Percentiles rank a stretch among this genome's conserved stretches.
These are phyloP conservation scores for Cherax quadricarinatus DNA, from an alignment of 1,140 invertebrate species.

Conservation along the genomic window DNA sequence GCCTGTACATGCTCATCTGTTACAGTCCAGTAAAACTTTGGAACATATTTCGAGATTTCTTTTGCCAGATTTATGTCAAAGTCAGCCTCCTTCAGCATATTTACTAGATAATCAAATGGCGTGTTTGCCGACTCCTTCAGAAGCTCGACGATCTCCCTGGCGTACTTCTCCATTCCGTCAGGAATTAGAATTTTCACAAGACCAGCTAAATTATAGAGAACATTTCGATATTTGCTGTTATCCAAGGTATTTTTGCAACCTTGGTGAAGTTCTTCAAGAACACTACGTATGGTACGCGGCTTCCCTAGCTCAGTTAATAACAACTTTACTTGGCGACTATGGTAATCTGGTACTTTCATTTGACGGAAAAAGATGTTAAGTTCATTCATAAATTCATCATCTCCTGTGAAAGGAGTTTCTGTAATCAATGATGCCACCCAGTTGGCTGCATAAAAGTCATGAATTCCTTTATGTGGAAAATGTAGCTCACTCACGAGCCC, in stretches of 20 bases:
- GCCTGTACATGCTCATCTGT: slow-evolving; percentile 22
- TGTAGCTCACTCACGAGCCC: background rate
- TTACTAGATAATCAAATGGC: slow-evolving; percentile 28
- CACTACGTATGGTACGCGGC: slow-evolving; percentile 4
- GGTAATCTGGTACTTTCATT: background rate
- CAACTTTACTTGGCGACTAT: background rate
- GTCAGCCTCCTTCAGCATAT: slow-evolving; percentile 38
- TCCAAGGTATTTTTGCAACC: background rate
- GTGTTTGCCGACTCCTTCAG: background rate
- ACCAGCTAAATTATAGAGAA: slow-evolving; percentile 21
- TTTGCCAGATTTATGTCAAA: slow-evolving; percentile 10
- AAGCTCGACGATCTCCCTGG: slow-evolving; percentile 18
- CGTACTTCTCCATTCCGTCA: background rate
- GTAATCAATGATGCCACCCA: background rate
- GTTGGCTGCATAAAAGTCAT: slow-evolving; percentile 52
- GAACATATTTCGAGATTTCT: slow-evolving; percentile 29
- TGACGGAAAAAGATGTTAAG: background rate
- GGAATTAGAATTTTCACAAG: background rate
- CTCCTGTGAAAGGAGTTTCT: background rate
- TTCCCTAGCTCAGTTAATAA: background rate
- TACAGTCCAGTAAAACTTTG: slow-evolving; percentile 27
- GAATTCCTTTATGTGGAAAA: slow-evolving; percentile 48
- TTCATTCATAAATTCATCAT: background rate
- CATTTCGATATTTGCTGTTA: slow-evolving; percentile 24
- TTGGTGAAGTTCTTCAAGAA: slow-evolving; percentile 8